Base-by-base conservation (phyloP, 2,797 vertebrate species). In the Thamnophis elegans region DNA sequence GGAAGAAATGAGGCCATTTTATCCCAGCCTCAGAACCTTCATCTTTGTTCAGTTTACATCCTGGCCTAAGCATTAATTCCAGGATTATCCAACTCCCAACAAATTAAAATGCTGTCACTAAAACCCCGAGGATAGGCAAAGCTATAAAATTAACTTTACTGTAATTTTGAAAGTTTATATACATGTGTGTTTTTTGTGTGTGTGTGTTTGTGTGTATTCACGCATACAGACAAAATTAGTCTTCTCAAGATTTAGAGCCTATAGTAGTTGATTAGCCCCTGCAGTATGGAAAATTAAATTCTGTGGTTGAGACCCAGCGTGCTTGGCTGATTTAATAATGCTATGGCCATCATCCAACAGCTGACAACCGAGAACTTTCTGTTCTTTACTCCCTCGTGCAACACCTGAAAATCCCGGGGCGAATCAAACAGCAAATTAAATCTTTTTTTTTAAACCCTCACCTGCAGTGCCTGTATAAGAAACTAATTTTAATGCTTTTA, bases 301-400 rank as follows among this genome's bases (percentile, higher is more conserved):
- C 97, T 97, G 97, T 97, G 97, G 98, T 98, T 97, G 97, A 98
- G 98, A 97, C 97, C 96, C 98, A 98, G 98, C 98, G 96, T 98
- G 98, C 98, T 98, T 98, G 98, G 97, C 98, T 98, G 97, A 98
- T 98, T 99, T 99, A 99, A 99, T 99, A 99, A 99, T 98, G 96
- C 95, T 90, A 97, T 99, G 99, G 98, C 98, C 97, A 96, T 96
- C 97, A 94, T 99, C 99, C 99, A 99, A 98, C 97, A 97, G 97
- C 97, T 97, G 97, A 98, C 98, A 98, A 98, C 97, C 98, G 98
- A 97, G 96, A 94, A 96, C 97, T 47, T 94, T 97, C 97, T 98
- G 97, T 97, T 97, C 98, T 98, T 98, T 98, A 98, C 97, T 98
- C 98, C 97, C 97, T 97, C 97, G 94, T 97, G 97, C 97, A 98